phyloP scores from a whole-genome alignment of 1,140 invertebrate genomes.

The Mercenaria mercenaria region DNA sequence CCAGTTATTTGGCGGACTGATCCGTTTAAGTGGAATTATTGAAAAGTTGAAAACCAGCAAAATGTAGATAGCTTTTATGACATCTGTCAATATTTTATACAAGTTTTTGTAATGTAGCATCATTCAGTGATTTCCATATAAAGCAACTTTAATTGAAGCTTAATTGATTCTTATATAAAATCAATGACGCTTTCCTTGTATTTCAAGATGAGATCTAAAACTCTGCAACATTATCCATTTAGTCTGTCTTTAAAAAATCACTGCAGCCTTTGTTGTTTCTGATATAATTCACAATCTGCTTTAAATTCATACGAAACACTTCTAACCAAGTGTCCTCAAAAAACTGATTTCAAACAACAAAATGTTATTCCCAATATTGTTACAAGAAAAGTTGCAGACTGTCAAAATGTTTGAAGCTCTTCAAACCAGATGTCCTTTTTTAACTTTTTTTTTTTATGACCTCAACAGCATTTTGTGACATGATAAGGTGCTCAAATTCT shows the following conservation, averaged over 20 bases:
- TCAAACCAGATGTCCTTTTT: too few species aligned
- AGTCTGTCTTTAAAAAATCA: background rate
- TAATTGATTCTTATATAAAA: constrained; percentile 30
- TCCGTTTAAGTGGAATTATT: background rate
- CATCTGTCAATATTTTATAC: constrained; percentile 11
- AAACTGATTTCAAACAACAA: too few species aligned
- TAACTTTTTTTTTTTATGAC: too few species aligned
- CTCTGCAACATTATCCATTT: background rate
- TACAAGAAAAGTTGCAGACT: too few species aligned
- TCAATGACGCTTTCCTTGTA: constrained; percentile 13
- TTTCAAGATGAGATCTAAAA: background rate
- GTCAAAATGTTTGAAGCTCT: too few species aligned
- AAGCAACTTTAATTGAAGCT: background rate
- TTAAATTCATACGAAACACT: too few species aligned
- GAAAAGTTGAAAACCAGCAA: background rate
- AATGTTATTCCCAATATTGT: too few species aligned
- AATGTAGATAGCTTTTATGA: background rate
- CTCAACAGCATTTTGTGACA: too few species aligned
- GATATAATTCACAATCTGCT: too few species aligned
- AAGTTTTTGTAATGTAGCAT: background rate
- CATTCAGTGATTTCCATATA: constrained; percentile 20
- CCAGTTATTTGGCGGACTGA: background rate
- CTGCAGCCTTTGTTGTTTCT: background rate
- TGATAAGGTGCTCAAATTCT: too few species aligned
- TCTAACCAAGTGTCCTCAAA: too few species aligned